Evolutionary conservation across 2,888 invertebrate species (phyloP).

Genomic region (Psococerastis gibbosa): DNA sequence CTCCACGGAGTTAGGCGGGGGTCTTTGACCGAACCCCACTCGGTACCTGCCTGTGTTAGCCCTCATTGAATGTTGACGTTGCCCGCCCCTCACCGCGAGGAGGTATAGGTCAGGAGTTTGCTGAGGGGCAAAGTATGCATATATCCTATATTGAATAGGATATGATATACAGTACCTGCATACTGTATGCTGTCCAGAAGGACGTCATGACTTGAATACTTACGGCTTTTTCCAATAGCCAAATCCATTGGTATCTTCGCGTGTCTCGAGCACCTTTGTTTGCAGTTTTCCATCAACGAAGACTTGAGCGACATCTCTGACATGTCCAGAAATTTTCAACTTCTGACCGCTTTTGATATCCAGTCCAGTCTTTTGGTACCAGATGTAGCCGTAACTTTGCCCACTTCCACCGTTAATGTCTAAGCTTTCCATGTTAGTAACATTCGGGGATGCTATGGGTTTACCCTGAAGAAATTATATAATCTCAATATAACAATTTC

Average conservation of each 20-base stretch:
- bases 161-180: too few relatives aligned
- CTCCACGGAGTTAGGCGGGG: too few relatives aligned
- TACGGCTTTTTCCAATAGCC: slow-evolving; percentile 26
- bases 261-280: slow-evolving; percentile 22
- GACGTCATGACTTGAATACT: too few relatives aligned
- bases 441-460: slow-evolving; percentile 16
- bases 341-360: neutral
- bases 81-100: too few relatives aligned
- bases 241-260: slow-evolving; percentile 23
- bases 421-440: slow-evolving; percentile 22
- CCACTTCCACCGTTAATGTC: slow-evolving; percentile 27
- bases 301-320: slow-evolving; percentile 32
- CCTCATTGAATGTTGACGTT: too few relatives aligned
- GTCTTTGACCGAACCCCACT: too few relatives aligned
- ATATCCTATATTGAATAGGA: too few relatives aligned
- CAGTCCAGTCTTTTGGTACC: slow-evolving; percentile 28
- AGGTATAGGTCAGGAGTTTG: too few relatives aligned
- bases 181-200: too few relatives aligned
- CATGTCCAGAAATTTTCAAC: slow-evolving; percentile 25
- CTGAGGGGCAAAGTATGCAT: too few relatives aligned
- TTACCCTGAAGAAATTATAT: neutral
- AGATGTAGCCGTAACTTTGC: slow-evolving; percentile 35
- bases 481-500: too few relatives aligned
- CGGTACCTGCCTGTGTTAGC: too few relatives aligned
- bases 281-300: slow-evolving; percentile 27